Percentiles rank a stretch among this genome's conserved stretches.
phyloP scores from a whole-genome alignment of 2,113 vertebrate species.

The Cettia cetti region DNA sequence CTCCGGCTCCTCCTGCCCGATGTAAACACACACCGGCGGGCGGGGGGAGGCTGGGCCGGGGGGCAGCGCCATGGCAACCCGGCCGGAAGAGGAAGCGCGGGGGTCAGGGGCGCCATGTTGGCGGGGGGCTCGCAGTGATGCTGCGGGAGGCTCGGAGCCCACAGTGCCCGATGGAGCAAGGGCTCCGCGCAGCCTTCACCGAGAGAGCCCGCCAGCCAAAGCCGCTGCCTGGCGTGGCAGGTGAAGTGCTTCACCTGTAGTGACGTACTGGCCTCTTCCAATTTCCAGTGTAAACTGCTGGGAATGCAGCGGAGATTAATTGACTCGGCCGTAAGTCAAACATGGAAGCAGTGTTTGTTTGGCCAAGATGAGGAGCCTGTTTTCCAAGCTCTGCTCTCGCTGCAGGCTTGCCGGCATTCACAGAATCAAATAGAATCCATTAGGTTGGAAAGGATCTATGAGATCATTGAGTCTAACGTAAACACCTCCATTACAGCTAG shows the following conservation, averaged over 20 bases:
- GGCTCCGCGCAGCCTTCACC: rapidly evolving
- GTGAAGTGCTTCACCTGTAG: no score
- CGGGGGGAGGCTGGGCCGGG: not conserved
- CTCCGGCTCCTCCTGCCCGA: slow-evolving; percentile 20
- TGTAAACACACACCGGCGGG: slow-evolving; percentile 35
- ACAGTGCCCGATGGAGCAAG: rapidly evolving
- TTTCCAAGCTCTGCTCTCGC: rapidly evolving
- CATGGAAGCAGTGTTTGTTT: no score
- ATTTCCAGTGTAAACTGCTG: no score
- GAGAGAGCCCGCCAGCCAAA: rapidly evolving
- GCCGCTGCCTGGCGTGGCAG: rapidly evolving
- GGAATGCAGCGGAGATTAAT: no score
- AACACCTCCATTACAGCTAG: no score
- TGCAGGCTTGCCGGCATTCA: not conserved
- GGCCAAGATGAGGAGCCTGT: not conserved
- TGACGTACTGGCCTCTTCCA: rapidly evolving
- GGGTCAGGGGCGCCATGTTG: slow-evolving; percentile 23
- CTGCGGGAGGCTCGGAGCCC: not conserved
- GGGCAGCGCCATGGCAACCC: slow-evolving; percentile 47
- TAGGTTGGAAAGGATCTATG: not conserved
- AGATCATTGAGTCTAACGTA: not conserved
- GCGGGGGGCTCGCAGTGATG: rapidly evolving
- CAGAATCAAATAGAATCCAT: not conserved
- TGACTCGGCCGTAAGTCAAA: not conserved
- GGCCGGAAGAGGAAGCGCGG: slow-evolving; percentile 51